Percentiles rank a stretch among this genome's conserved stretches.
Conservation (phyloP, 2,113 vertebrate genomes). For the Suncus etruscus region DNA sequence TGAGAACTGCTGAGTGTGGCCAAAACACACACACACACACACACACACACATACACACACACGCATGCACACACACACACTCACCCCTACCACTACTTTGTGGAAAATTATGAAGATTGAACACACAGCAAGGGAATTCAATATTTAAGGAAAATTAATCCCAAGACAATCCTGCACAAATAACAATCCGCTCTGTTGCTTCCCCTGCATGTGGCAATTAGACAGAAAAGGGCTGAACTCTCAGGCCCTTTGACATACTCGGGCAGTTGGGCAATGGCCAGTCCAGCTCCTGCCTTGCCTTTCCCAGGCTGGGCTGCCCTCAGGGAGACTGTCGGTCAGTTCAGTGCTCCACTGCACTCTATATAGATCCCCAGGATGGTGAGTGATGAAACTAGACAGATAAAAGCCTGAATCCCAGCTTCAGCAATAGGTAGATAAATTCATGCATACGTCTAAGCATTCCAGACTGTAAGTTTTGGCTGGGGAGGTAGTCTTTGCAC, state of each 20-base stretch:
- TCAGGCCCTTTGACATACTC: not conserved
- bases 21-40: no score
- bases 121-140: rapidly evolving
- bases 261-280: not conserved
- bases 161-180: not conserved
- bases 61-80: no score
- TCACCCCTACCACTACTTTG: no score
- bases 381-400: not conserved
- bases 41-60: no score
- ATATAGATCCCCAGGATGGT: not conserved
- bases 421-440: not conserved
- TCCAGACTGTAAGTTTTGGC: not conserved
- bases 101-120: no score
- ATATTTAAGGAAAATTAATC: not conserved
- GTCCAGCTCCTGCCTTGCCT: no score
- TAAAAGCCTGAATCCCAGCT: not conserved
- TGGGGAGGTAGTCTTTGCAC: no score
- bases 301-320: not conserved
- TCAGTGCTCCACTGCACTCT: no score
- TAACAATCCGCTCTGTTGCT: not conserved
- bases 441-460: not conserved
- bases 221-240: not conserved
- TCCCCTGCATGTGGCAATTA: not conserved
- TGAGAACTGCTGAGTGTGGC: no score
- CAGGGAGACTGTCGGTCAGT: no score